These are phyloP conservation scores for Bombyx huttoni DNA, from an alignment of 2,888 invertebrate species.

Conservation along the genomic window DNA sequence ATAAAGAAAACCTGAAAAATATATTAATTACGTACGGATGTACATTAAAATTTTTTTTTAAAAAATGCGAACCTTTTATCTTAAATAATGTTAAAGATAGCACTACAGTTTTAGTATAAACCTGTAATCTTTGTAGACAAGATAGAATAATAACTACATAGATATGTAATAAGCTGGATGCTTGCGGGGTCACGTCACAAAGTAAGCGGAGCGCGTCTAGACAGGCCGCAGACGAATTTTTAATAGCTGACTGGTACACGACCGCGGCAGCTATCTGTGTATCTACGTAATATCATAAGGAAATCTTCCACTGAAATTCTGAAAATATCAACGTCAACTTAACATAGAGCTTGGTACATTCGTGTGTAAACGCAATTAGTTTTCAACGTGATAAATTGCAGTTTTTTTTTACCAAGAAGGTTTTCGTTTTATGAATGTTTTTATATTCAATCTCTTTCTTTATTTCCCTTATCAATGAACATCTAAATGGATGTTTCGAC, in stretches of 20 bases:
- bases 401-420: too few species aligned
- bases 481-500: too few species aligned
- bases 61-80: neutral
- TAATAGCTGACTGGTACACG: constrained; percentile 19
- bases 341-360: too few species aligned
- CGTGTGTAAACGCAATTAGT: too few species aligned
- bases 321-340: neutral
- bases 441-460: too few species aligned
- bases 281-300: neutral
- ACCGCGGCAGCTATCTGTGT: neutral
- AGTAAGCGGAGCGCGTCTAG: constrained; percentile 52
- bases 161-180: constrained; percentile 23
- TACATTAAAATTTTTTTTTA: neutral
- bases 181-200: constrained; percentile 37
- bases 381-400: too few species aligned
- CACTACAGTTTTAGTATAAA: neutral
- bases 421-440: too few species aligned
- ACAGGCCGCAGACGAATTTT: constrained; percentile 61
- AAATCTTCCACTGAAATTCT: neutral
- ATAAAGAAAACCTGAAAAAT: too few species aligned
- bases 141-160: neutral
- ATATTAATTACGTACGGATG: neutral
- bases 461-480: too few species aligned
- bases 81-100: neutral
- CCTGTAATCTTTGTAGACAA: neutral